These are phyloP conservation scores for Halocaridina rubra DNA, from an alignment of 2,888 invertebrate species.

Conservation along the genomic window DNA sequence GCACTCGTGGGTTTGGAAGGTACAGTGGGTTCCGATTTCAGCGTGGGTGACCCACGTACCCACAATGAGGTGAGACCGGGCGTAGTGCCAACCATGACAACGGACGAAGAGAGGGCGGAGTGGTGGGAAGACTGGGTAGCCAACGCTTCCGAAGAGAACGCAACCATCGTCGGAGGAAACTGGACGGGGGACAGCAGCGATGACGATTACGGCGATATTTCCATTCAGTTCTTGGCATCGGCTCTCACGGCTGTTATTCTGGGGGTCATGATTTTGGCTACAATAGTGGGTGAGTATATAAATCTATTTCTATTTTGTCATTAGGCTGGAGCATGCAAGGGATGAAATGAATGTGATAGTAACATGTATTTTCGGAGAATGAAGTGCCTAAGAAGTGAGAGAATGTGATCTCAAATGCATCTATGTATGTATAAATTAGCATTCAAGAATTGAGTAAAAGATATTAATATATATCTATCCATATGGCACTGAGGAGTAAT, in stretches of 20 bases:
- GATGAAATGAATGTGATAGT: no score
- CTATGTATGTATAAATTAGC: no score
- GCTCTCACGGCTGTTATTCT: slow-evolving; percentile 38
- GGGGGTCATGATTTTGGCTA: slow-evolving; percentile 51
- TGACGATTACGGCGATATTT: neutral
- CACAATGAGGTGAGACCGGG: neutral
- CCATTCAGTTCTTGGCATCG: neutral
- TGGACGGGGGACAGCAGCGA: neutral
- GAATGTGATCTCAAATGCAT: no score
- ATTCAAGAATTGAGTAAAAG: no score
- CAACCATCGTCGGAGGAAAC: neutral
- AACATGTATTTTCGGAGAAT: no score
- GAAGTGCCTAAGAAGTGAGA: no score
- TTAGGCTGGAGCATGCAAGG: no score
- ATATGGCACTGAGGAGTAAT: no score
- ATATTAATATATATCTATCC: no score
- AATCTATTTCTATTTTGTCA: neutral
- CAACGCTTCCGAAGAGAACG: neutral
- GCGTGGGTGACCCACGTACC: no score
- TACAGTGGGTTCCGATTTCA: no score
- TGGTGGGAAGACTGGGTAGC: slow-evolving; percentile 23
- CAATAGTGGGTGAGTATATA: slow-evolving; percentile 50
- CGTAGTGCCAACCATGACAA: neutral
- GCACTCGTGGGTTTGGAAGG: no score
- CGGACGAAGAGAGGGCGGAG: neutral